These are phyloP conservation scores for Cephus spinipes DNA, from an alignment of 2,888 invertebrate genomes.

Conservation along the genomic window DNA sequence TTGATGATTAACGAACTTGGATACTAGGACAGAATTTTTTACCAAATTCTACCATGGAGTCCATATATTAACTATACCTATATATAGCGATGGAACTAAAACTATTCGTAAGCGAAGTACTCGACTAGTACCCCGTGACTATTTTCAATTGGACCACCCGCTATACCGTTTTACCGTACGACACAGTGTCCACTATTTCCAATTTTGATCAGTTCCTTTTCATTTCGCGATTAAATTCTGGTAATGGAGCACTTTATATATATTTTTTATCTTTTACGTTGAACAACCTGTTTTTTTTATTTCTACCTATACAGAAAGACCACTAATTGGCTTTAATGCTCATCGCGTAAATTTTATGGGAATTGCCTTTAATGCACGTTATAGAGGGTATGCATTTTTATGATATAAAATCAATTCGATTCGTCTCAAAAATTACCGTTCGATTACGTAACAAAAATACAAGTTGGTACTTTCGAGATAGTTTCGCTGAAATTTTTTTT, in stretches of 20 bases:
- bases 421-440: not conserved
- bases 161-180: not conserved
- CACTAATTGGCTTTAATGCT: too few relatives aligned
- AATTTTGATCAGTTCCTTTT: not conserved
- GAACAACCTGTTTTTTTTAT: not conserved
- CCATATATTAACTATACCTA: not conserved
- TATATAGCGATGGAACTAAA: not conserved
- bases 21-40: not conserved
- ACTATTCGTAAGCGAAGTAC: not conserved
- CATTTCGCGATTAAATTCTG: not conserved
- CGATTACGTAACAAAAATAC: not conserved
- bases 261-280: not conserved
- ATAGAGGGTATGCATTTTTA: not conserved
- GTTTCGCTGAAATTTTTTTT: not conserved
- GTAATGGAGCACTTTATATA: not conserved
- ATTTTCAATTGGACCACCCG: not conserved
- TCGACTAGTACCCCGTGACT: not conserved
- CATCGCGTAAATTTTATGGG: not conserved
- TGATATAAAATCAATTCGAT: not conserved
- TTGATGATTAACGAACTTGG: not conserved
- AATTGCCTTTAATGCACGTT: not conserved
- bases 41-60: not conserved
- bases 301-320: not conserved
- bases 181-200: not conserved
- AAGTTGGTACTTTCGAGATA: not conserved